Percentiles rank a stretch among this genome's conserved stretches.
Conservation (phyloP, 2,888 invertebrate genomes). For the Nemotelus pantherinus region DNA sequence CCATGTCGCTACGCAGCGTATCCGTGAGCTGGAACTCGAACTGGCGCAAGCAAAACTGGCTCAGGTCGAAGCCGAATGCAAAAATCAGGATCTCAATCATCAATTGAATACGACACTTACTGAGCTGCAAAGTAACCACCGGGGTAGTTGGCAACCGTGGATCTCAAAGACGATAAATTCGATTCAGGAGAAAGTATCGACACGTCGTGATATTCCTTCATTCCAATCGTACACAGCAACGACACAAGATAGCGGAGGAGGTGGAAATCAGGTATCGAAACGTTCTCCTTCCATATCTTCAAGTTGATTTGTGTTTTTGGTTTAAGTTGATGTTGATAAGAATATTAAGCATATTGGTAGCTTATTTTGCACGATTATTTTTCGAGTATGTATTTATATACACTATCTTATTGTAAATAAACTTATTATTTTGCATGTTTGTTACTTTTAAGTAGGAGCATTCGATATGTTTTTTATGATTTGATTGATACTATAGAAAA, state of each 20-base stretch:
- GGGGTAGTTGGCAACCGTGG: conserved; percentile 86
- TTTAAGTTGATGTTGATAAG: background rate
- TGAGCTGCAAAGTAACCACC: conserved; percentile 71
- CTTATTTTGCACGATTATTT: background rate
- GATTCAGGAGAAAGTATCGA: conserved; percentile 63
- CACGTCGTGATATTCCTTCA: conserved; percentile 58
- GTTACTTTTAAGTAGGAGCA: no score
- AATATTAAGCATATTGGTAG: no score
- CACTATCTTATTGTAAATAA: background rate
- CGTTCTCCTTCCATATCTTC: conserved; percentile 1
- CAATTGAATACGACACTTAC: conserved; percentile 83
- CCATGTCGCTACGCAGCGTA: conserved; percentile 66
- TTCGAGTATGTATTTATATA: background rate
- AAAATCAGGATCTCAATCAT: conserved; percentile 93
- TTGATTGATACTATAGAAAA: no score
- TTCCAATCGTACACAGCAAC: conserved; percentile 63
- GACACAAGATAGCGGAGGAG: conserved; percentile 37
- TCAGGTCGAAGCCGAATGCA: conserved; percentile 96
- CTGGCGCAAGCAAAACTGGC: conserved; percentile 96
- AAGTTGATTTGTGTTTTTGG: background rate
- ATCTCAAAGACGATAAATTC: conserved; percentile 85
- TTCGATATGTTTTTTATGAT: no score
- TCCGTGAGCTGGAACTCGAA: conserved; percentile 92
- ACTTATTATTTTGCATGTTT: no score
- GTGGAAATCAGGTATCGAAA: conserved; percentile 45